Percentiles rank a stretch among this genome's conserved stretches.
Conservation (phyloP, 2,797 vertebrate genomes). For the Anguilla pacifica region DNA sequence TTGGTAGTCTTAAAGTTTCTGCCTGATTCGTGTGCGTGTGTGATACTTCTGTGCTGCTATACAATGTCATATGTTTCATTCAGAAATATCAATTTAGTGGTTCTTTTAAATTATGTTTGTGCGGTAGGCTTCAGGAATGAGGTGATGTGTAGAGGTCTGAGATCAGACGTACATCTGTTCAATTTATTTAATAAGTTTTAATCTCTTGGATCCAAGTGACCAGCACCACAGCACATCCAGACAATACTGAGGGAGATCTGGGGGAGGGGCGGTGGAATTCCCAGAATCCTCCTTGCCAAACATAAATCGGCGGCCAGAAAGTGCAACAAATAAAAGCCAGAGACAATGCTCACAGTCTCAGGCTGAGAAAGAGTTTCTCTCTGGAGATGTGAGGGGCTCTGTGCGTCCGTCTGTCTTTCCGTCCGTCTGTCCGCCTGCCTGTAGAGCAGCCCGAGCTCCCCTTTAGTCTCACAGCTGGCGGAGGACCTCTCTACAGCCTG, state of each 20-base stretch:
- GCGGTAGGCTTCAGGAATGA: constrained; percentile 4
- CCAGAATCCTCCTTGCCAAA: constrained; percentile 29
- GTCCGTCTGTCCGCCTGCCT: not conserved
- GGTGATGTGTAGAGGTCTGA: constrained; percentile 56
- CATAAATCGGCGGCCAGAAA: constrained; percentile 70
- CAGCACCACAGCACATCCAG: constrained; percentile 10
- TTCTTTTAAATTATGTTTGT: not conserved
- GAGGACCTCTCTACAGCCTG: constrained; percentile 69
- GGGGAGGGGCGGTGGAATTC: not conserved
- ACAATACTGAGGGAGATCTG: constrained; percentile 1
- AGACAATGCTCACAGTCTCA: constrained; percentile 48
- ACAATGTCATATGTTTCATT: not conserved
- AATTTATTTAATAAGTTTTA: constrained; percentile 71
- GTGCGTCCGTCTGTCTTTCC: not conserved
- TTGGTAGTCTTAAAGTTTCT: not conserved
- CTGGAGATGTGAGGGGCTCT: not conserved
- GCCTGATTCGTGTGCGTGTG: constrained; percentile 17
- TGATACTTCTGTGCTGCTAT: not conserved
- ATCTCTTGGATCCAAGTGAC: constrained; percentile 47
- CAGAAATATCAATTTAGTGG: not conserved
- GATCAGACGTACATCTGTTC: constrained; percentile 75
- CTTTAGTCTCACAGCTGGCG: constrained; percentile 52
- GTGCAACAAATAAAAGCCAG: constrained; percentile 61
- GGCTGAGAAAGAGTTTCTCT: not conserved
- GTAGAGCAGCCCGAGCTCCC: not conserved